phyloP scores from a whole-genome alignment of 2,113 vertebrate species.

The Gymnobelideus leadbeateri region DNA sequence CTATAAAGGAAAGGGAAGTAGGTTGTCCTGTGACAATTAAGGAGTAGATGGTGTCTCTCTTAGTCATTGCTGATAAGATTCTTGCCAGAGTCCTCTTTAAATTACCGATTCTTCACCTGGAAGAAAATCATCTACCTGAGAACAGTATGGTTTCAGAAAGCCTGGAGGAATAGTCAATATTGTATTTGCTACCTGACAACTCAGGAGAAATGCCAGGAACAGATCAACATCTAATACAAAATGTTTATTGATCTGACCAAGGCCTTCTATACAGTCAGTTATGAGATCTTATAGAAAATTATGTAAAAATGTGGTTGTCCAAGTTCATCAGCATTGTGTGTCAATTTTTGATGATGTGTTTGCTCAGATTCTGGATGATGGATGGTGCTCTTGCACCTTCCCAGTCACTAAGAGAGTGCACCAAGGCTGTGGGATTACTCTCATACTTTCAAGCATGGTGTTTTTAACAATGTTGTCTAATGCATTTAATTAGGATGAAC shows the following conservation, averaged over 20 bases:
- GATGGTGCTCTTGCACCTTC: background rate
- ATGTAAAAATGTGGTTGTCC: background rate
- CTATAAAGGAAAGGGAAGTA: too few relatives aligned
- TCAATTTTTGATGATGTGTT: background rate
- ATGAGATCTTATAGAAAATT: background rate
- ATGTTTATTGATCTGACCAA: background rate
- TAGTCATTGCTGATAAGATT: too few relatives aligned
- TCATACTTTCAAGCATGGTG: background rate
- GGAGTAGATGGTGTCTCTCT: too few relatives aligned
- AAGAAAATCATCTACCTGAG: background rate
- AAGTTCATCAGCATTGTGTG: background rate
- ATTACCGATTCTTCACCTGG: background rate
- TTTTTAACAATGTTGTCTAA: too few relatives aligned
- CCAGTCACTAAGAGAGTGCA: background rate
- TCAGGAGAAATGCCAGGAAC: background rate
- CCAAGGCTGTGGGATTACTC: background rate
- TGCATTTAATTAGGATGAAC: too few relatives aligned
- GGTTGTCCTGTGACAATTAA: too few relatives aligned
- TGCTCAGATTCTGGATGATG: too few relatives aligned
- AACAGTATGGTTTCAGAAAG: background rate
- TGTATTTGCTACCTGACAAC: background rate
- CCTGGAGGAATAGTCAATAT: too few relatives aligned
- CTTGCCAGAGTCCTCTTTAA: background rate
- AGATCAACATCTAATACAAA: background rate
- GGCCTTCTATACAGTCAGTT: background rate